phyloP scores from a whole-genome alignment of 53 echinoderm and acorn worm genomes.

The Actinopyga echinites region DNA sequence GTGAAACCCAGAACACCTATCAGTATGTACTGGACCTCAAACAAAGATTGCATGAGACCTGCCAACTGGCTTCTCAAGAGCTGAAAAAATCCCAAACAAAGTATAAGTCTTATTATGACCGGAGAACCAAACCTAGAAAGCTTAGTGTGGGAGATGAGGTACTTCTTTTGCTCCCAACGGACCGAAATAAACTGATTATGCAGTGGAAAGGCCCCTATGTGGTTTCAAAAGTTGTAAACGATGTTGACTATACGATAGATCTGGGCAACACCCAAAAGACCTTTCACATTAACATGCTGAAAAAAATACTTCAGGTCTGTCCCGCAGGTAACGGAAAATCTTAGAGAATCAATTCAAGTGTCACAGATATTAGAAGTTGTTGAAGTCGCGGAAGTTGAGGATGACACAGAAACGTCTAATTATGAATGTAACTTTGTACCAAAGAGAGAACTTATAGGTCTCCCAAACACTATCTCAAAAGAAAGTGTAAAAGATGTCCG shows the following conservation, averaged over 20 bases:
- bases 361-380: background rate
- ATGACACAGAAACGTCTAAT: background rate
- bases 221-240: background rate
- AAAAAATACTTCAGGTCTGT: background rate
- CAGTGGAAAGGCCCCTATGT: constrained; percentile 33
- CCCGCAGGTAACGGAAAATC: background rate
- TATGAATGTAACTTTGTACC: background rate
- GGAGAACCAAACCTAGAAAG: background rate
- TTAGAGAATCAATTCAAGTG: background rate
- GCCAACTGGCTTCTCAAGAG: constrained; percentile 38
- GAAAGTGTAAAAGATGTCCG: too few relatives aligned
- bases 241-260: constrained; percentile 11
- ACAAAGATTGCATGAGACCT: constrained; percentile 42
- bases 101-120: constrained; percentile 37
- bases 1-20: constrained; percentile 44
- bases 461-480: too few relatives aligned
- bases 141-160: constrained; percentile 37
- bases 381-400: background rate
- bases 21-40: constrained; percentile 54
- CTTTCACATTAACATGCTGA: too few relatives aligned
- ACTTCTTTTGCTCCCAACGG: constrained; percentile 35
- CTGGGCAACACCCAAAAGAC: background rate
- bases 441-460: background rate
- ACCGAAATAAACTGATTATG: constrained; percentile 39
- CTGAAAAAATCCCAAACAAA: constrained; percentile 13